Base-by-base conservation (phyloP, 2,888 invertebrate genomes). In the Halictus ligatus region DNA sequence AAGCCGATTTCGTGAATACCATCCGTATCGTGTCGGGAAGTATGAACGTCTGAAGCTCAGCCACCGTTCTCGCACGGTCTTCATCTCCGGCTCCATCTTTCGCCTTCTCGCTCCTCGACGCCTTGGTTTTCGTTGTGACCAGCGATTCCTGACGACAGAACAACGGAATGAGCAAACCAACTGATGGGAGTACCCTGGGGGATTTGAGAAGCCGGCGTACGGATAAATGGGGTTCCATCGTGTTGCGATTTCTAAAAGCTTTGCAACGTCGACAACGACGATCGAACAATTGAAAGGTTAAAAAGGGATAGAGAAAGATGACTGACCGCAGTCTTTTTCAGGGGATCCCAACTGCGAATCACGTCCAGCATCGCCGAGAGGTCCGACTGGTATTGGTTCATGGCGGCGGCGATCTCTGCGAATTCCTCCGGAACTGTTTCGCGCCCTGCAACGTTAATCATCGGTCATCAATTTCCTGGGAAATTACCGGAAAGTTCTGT, bases 301-400 rank as follows among this genome's bases (percentile, higher is more conserved):
- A 29, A 18, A 67, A 67, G 15, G 1, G 35, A 29, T 35, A 35
- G 7, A 8, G 10, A 13, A n/a, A 35, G 12, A 60, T 67, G 21
- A 83, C 40, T 69, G 76, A 83, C 83, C 1, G 78, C 12, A 40
- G 72, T 86, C 77, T 88, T 89, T 29, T 48, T 83, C 12, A 75
- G 46, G 0, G 88, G 84, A 86, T 93, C 87, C 92, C 92, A 92
- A 74, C 86, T 85, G 1, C 69, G 76, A 25, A 93, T 83, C 4
- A 92, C 67, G 8, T 87, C 80, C 29, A 91, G 80, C 18, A 94
- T 87, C 0, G 75, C 77, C 8, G 85, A 78, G 1, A 93, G 88
- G 13, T 82, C 90, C 40, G 25, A 76, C 21, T 88, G 48, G 54
- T 92, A 93, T 76, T 83, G 73, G 8, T 90, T 84, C 86, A 92